These are phyloP conservation scores for Chirona hameri DNA, from an alignment of 2,888 invertebrate genomes.

Conservation along the genomic window DNA sequence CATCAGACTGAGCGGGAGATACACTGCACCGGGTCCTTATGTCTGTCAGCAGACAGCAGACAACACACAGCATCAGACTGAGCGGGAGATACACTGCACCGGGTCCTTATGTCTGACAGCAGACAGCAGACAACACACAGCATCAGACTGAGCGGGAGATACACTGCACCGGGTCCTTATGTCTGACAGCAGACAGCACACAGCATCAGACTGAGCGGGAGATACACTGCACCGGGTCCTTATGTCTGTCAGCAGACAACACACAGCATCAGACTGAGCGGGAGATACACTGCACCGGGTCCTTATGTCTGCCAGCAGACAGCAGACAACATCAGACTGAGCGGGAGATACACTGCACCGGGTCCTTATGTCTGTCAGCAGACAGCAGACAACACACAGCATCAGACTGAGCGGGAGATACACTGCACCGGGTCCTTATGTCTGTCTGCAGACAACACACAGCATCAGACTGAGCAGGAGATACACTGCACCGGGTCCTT, in stretches of 20 bases:
- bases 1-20: too few species aligned
- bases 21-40: too few species aligned
- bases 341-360: too few species aligned
- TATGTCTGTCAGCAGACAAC: constrained; percentile 65
- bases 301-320: constrained; percentile 69
- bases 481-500: constrained; percentile 93
- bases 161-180: constrained; percentile 92
- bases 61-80: too few species aligned
- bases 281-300: constrained; percentile 92
- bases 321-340: too few species aligned
- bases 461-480: constrained; percentile 84
- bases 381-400: constrained; percentile 87
- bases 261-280: constrained; percentile 74
- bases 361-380: constrained; percentile 46
- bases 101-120: constrained; percentile 77
- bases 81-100: too few species aligned
- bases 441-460: constrained; percentile 52
- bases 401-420: constrained; percentile 81
- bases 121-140: constrained; percentile 94
- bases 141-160: constrained; percentile 81
- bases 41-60: too few species aligned
- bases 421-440: constrained; percentile 95
- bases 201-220: constrained; percentile 84
- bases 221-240: constrained; percentile 91
- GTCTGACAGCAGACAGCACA: constrained; percentile 56